phyloP scores from a whole-genome alignment of 2,113 vertebrate species.

The Antennarius striatus region DNA sequence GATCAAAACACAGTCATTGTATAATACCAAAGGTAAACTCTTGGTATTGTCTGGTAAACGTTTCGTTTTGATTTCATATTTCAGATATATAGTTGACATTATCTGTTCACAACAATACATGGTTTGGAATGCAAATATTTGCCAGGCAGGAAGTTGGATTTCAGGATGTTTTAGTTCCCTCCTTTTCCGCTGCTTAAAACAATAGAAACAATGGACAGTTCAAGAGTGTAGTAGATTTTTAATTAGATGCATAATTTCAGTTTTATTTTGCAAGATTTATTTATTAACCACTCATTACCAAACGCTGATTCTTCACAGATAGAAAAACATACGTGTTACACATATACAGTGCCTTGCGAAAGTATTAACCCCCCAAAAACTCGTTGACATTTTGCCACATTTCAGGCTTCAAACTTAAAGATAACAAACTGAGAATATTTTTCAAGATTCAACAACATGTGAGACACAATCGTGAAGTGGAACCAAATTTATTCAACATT shows the following conservation, averaged over 20 bases:
- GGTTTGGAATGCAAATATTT: slow-evolving; percentile 55
- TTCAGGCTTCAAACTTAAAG: too few relatives aligned
- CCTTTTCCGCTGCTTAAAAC: slow-evolving; percentile 77
- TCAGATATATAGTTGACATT: slow-evolving; percentile 18
- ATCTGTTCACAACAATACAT: slow-evolving; percentile 40
- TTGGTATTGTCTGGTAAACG: background rate
- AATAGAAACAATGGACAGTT: slow-evolving; percentile 62
- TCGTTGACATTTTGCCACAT: too few relatives aligned
- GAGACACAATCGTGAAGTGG: too few relatives aligned
- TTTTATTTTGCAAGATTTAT: background rate
- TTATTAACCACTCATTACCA: background rate
- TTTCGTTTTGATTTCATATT: slow-evolving; percentile 19
- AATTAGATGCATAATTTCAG: background rate
- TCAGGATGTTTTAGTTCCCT: slow-evolving; percentile 83
- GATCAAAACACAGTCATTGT: background rate
- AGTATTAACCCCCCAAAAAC: too few relatives aligned
- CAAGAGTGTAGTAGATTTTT: slow-evolving; percentile 8
- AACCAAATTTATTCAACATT: too few relatives aligned
- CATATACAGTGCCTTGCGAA: too few relatives aligned
- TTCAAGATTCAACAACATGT: too few relatives aligned
- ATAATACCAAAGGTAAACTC: background rate
- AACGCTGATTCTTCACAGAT: background rate
- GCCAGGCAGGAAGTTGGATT: slow-evolving; percentile 74
- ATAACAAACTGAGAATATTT: too few relatives aligned
- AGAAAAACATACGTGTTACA: background rate